These are phyloP conservation scores for Globodera ellingtonae DNA, from an alignment of 1,140 invertebrate species.

Conservation along the genomic window DNA sequence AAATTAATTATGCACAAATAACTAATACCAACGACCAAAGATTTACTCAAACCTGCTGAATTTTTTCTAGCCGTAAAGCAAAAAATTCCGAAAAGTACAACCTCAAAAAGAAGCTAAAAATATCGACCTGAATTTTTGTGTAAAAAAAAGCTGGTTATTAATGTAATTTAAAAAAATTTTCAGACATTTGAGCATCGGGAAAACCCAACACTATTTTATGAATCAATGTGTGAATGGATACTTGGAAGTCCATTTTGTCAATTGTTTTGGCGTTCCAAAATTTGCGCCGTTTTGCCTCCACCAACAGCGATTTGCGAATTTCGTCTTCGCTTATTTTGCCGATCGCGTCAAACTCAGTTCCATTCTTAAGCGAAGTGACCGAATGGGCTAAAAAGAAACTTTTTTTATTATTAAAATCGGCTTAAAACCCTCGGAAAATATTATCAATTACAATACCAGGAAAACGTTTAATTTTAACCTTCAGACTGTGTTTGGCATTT, in stretches of 20 bases:
- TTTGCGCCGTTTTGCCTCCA: conserved; percentile 59
- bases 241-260: conserved; percentile 61
- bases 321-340: conserved; percentile 52
- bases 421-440: too few relatives aligned
- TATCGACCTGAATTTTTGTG: too few relatives aligned
- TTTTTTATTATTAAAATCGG: too few relatives aligned
- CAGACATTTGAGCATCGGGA: too few relatives aligned
- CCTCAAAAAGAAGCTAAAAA: neutral
- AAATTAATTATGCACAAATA: conserved; percentile 11
- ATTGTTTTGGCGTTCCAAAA: conserved; percentile 60
- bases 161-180: too few relatives aligned
- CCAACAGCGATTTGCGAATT: conserved; percentile 56
- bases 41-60: too few relatives aligned
- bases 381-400: neutral
- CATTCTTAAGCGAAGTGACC: neutral
- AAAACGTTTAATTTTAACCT: too few relatives aligned
- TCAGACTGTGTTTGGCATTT: too few relatives aligned
- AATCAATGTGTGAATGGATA: neutral
- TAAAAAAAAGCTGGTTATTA: too few relatives aligned
- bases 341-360: neutral
- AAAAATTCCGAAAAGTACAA: neutral
- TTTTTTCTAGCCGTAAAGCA: too few relatives aligned
- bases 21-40: neutral
- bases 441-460: too few relatives aligned
- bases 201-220: too few relatives aligned